phyloP scores from a whole-genome alignment of 2,797 vertebrate genomes.

The Fistularia commersonii region DNA sequence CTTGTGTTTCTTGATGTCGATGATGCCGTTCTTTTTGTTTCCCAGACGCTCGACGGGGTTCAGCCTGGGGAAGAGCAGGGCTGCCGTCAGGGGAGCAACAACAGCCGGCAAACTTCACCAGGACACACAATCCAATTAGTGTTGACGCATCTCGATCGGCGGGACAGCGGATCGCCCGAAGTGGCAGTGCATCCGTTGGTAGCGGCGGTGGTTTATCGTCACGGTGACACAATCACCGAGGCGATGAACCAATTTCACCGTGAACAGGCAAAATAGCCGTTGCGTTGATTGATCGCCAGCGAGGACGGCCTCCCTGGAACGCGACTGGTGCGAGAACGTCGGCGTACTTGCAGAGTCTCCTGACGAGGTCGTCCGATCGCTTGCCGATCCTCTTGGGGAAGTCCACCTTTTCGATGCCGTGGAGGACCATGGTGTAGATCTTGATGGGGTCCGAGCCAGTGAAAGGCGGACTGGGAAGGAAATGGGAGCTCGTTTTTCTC shows the following conservation, averaged over 20 bases:
- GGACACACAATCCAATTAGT: conserved; percentile 5
- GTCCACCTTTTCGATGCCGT: conserved; percentile 81
- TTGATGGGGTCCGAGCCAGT: conserved; percentile 78
- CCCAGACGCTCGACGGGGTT: conserved; percentile 78
- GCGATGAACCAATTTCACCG: neutral
- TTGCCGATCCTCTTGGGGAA: conserved; percentile 77
- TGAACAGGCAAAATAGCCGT: no score
- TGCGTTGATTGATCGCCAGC: no score
- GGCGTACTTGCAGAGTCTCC: conserved; percentile 77
- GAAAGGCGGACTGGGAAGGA: conserved; percentile 72
- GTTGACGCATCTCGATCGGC: no score
- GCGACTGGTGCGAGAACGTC: neutral
- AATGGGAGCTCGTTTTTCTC: neutral
- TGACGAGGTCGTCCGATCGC: conserved; percentile 78
- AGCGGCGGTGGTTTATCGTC: conserved; percentile 10
- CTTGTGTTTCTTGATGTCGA: conserved; percentile 82
- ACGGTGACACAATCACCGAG: conserved; percentile 1
- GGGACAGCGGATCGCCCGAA: no score
- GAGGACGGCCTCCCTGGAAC: neutral
- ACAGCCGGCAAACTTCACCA: neutral
- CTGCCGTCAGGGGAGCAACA: no score
- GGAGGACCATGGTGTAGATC: conserved; percentile 82
- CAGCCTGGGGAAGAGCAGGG: conserved; percentile 47
- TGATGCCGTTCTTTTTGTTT: conserved; percentile 80
- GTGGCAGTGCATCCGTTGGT: neutral